Percentiles rank a stretch among this genome's conserved stretches.
phyloP scores from a whole-genome alignment of 2,113 vertebrate genomes.

The Leucoraja erinaceus region DNA sequence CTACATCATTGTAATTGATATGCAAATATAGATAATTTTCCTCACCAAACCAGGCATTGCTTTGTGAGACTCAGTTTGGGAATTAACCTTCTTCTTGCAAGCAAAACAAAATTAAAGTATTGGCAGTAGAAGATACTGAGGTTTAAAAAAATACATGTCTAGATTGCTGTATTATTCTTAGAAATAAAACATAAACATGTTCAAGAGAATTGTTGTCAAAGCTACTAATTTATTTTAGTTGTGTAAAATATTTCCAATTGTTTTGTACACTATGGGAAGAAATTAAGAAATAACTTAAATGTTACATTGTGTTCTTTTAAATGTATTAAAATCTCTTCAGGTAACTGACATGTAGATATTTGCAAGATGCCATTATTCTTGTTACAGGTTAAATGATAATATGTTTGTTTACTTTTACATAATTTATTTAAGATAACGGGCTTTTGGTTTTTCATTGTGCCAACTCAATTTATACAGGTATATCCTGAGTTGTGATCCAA shows the following conservation, averaged over 20 bases:
- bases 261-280: not conserved
- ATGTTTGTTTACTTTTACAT: constrained; percentile 3
- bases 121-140: too few relatives aligned
- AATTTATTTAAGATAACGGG: not conserved
- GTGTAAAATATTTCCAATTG: constrained; percentile 9
- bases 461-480: not conserved
- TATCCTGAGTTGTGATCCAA: not conserved
- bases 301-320: not conserved
- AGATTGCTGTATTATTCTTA: not conserved
- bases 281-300: not conserved
- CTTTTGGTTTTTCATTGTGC: not conserved
- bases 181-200: not conserved
- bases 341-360: not conserved
- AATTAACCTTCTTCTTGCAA: not conserved
- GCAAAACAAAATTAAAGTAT: not conserved
- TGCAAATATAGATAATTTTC: too few relatives aligned
- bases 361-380: not conserved
- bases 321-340: not conserved
- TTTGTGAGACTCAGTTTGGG: not conserved
- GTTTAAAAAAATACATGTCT: not conserved
- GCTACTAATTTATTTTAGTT: not conserved
- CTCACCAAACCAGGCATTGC: too few relatives aligned
- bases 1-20: too few relatives aligned
- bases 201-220: not conserved
- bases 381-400: too few relatives aligned